Evolutionary conservation across 2,113 vertebrate species (phyloP).

Genomic region (Holacanthus passer): DNA sequence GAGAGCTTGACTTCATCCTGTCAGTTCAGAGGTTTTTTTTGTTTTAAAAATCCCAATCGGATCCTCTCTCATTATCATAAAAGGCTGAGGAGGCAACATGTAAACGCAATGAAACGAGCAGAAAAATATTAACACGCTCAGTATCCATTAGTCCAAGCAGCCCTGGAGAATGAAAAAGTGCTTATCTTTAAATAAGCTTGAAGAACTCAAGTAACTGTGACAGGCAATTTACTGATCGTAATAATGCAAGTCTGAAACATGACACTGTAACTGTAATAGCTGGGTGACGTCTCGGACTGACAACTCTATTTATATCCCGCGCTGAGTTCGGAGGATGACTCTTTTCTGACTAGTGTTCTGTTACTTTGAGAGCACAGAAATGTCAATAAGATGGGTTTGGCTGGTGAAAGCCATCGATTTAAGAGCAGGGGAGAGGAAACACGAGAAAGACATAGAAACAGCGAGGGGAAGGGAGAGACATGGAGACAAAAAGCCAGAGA

Average conservation of each 20-base stretch:
- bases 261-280: slow-evolving; percentile 64
- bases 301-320: slow-evolving; percentile 65
- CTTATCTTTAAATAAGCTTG: slow-evolving; percentile 69
- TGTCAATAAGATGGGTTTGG: slow-evolving; percentile 67
- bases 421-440: slow-evolving; percentile 51
- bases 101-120: slow-evolving; percentile 32
- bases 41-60: background rate
- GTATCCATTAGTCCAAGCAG: slow-evolving; percentile 58
- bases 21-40: slow-evolving; percentile 1
- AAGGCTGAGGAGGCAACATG: slow-evolving; percentile 53
- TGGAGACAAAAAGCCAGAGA: background rate
- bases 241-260: slow-evolving; percentile 65
- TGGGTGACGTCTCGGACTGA: slow-evolving; percentile 59
- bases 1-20: background rate
- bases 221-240: slow-evolving; percentile 69
- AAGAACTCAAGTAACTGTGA: slow-evolving; percentile 67
- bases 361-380: slow-evolving; percentile 60
- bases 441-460: slow-evolving; percentile 44
- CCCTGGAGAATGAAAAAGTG: slow-evolving; percentile 52
- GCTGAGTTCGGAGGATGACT: slow-evolving; percentile 36
- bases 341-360: slow-evolving; percentile 66
- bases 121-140: slow-evolving; percentile 55
- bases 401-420: slow-evolving; percentile 65
- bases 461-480: background rate
- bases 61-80: slow-evolving; percentile 32